Base-by-base conservation (phyloP, 2,113 vertebrate species). In the Stigmatopora nigra region DNA sequence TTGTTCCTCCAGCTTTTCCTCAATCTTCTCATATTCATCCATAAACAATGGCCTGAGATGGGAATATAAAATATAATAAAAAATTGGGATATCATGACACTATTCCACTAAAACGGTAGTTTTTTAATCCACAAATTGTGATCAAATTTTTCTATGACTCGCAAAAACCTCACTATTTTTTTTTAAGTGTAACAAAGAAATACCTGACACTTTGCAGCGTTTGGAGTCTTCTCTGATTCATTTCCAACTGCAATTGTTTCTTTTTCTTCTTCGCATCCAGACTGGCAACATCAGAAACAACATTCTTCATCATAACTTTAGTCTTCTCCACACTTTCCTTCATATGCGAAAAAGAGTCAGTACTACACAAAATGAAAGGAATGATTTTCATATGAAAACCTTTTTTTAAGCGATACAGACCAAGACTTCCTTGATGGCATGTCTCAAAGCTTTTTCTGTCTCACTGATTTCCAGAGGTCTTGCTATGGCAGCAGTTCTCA, bases 1-100 rank as follows among this genome's bases (percentile, higher is more conserved):
- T 5, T 96, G 94, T 72, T 92, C 93, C 73, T 96, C 92, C 49
- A 99, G 86, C n/a, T 99, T 94, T 70, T 98, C 94, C 75, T 99
- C 97, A 1, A 93, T 91, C 89, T 95, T 97, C 81, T 98, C 95
- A 1, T 96, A 99, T 69, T 99, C 96, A 76, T 98, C 95, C 96
- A 98, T 98, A 68, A 97, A 98, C 0, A 95, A 93, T 15, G 97
- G 97, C 31, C 96, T 99, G 69, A 46, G 73, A 45, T 31, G 25
- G 25, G 62, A 38, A 45, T 0, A 3, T 6, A 36, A 20, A 20
- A 56, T 5, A 22, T n/a, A n/a, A n/a, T n/a, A 31, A 56, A 4
- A 56, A 12, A 1, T 10, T 20, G 3, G 19, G 20, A 0, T 13
- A 38, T 36, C 1, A 56, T 56, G 10, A 22, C 38, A 41, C 22